Percentiles rank a stretch among this genome's conserved stretches.
These are phyloP conservation scores for Bolinopsis microptera DNA, from an alignment of 37 sponge, comb jelly and placozoan species.

Conservation along the genomic window DNA sequence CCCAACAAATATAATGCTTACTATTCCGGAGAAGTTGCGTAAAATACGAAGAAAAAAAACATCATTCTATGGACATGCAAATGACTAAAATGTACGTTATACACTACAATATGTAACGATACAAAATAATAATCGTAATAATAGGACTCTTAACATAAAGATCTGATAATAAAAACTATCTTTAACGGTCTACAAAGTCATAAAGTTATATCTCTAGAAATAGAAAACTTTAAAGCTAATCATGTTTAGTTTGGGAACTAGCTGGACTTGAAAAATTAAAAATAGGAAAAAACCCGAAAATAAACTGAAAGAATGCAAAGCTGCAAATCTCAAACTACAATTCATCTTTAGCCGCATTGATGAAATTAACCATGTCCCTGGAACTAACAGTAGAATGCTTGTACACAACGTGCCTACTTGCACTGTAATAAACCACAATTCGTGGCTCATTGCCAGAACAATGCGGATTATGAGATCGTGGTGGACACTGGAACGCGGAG, in stretches of 20 bases:
- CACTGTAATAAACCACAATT: background rate
- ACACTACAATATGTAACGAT: background rate
- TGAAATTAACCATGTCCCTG: conserved; percentile 12
- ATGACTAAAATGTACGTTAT: background rate
- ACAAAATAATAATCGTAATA: background rate
- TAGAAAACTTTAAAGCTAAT: too few species aligned
- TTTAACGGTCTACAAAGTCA: background rate
- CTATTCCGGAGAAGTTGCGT: too few species aligned
- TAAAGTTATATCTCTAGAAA: background rate
- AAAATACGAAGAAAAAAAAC: too few species aligned
- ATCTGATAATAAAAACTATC: background rate
- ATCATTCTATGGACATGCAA: background rate
- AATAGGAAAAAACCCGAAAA: background rate
- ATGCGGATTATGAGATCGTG: background rate
- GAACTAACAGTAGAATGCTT: background rate
- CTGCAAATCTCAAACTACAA: background rate
- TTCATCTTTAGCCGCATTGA: background rate
- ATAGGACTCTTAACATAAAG: background rate
- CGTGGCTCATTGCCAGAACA: background rate
- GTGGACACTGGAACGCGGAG: conserved; percentile 2
- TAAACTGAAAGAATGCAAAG: too few species aligned
- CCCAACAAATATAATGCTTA: too few species aligned
- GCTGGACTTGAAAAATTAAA: too few species aligned
- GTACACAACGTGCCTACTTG: background rate
- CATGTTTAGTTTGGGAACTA: too few species aligned